Conservation (phyloP, 2,797 vertebrate species). For the Sebastes diploproa region DNA sequence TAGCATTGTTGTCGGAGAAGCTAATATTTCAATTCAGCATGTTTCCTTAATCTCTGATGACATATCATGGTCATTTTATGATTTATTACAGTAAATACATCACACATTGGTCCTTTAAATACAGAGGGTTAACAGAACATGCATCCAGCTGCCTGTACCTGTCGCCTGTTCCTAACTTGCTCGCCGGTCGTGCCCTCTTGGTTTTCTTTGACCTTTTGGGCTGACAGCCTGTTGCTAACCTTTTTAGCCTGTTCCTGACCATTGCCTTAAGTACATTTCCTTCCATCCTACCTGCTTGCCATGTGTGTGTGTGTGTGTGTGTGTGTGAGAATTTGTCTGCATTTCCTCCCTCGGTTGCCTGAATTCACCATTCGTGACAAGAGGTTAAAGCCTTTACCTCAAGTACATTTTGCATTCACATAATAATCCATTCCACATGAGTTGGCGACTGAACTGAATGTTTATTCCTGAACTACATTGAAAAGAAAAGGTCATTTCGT, state of each 20-base stretch:
- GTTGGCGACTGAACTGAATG: not conserved
- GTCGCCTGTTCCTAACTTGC: not conserved
- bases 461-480: not conserved
- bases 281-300: not conserved
- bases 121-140: too few species aligned
- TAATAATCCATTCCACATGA: not conserved
- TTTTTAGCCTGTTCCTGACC: not conserved
- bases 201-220: not conserved
- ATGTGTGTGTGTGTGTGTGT: not conserved
- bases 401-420: not conserved
- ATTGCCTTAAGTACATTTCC: not conserved
- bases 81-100: too few species aligned
- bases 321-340: not conserved
- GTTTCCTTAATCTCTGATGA: too few species aligned
- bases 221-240: not conserved
- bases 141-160: too few species aligned
- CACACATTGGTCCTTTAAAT: not conserved
- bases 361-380: not conserved
- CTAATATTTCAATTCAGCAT: too few species aligned
- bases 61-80: too few species aligned
- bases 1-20: too few species aligned
- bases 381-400: not conserved
- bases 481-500: not conserved
- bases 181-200: not conserved
- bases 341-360: not conserved